Evolutionary conservation across 1,140 invertebrate genomes (phyloP), one percentile per base, ranked within the genome.

Genomic region (Drosophila serrata): DNA sequence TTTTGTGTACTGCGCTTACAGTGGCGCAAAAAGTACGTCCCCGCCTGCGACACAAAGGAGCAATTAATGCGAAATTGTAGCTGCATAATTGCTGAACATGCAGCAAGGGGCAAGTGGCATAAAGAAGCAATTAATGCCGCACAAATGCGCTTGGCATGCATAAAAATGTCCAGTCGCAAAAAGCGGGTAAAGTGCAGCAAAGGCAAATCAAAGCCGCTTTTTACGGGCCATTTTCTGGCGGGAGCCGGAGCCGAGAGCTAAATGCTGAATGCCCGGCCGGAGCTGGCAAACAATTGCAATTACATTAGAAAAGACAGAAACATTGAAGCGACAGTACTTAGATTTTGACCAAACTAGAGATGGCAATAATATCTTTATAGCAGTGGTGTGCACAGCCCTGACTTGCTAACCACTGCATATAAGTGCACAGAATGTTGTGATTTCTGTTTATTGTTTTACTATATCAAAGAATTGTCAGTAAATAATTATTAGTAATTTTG

Each of bases 111-210:
- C 35, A n/a, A 33, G 43, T 22, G 35, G 45, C 60, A 90, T 86
- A 90, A 91, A 90, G 85, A 80, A 91, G 90, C 90, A 91, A 91
- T 91, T 91, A 91, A 81, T 84, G 81, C 37, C 68, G 45, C 67
- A 81, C 73, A 91, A 91, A 91, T 91, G 88, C 88, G 88, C 88
- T 78, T 91, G 81, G 84, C 81, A 91, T 91, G 90, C 90, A 91
- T 88, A 88, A 91, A 91, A 91, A 82, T 91, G 75, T 24, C 69
- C 56, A 79, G 46, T 81, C 13, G 29, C 62, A 75, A 78, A 64
- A 60, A 62, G 55, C 65, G 45, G 12, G 60, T 17, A 77, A 85
- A 85, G 57, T 85, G 82, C 70, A 90, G 81, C 74, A 56, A 43
- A n/a, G 65, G 58, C 53, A 79, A 79, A 63, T 70, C 59, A 60